Evolutionary conservation across 2,888 invertebrate genomes (phyloP).

Genomic region (Cynaeus angustus): DNA sequence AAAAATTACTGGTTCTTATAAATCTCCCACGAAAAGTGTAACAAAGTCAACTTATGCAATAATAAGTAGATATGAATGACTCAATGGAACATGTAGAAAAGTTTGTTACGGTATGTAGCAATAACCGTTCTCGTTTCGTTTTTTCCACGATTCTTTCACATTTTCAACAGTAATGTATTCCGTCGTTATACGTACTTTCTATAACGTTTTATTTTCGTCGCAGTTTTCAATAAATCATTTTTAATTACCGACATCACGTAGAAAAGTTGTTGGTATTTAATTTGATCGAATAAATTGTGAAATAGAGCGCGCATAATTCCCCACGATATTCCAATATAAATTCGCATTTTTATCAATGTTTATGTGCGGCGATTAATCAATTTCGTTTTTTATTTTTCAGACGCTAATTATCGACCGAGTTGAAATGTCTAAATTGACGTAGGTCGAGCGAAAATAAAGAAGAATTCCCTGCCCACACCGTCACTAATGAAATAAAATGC

Average conservation of each 20-base stretch:
- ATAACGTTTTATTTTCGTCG: slow-evolving; percentile 10
- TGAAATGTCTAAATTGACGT: slow-evolving; percentile 35
- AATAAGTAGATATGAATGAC: slow-evolving; percentile 9
- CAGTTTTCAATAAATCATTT: slow-evolving; percentile 36
- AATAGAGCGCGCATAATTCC: slow-evolving; percentile 36
- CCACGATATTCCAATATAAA: slow-evolving; percentile 45
- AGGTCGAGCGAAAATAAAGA: slow-evolving; percentile 19
- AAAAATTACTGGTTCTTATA: neutral
- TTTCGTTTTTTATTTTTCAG: slow-evolving; percentile 7
- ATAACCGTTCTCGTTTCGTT: slow-evolving; percentile 18
- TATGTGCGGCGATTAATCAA: slow-evolving; percentile 28
- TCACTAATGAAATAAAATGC: too few species aligned
- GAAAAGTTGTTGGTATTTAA: slow-evolving; percentile 46
- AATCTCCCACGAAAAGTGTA: slow-evolving; percentile 1
- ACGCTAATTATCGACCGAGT: slow-evolving; percentile 25
- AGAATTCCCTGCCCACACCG: neutral
- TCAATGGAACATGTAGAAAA: slow-evolving; percentile 20
- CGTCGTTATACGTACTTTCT: slow-evolving; percentile 13
- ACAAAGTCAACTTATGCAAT: slow-evolving; percentile 1
- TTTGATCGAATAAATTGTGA: slow-evolving; percentile 36
- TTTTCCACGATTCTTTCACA: slow-evolving; percentile 13
- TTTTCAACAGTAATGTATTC: neutral
- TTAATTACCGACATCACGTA: slow-evolving; percentile 37
- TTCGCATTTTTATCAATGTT: slow-evolving; percentile 15
- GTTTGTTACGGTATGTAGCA: slow-evolving; percentile 12